Conservation (phyloP, 2,888 invertebrate genomes). For the Andricus quercusramuli region DNA sequence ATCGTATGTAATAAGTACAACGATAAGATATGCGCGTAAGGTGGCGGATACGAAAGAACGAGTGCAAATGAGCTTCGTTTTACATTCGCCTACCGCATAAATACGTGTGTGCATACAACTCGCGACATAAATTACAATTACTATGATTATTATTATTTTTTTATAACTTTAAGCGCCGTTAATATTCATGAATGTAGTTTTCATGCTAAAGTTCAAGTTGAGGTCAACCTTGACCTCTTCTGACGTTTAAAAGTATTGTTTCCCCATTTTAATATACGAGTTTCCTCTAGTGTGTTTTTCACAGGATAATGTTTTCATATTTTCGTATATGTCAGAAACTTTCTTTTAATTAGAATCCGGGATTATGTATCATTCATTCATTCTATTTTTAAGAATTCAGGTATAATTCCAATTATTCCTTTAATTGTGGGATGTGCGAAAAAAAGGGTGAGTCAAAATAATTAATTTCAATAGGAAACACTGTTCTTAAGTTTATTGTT, state of each 20-base stretch:
- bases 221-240: conserved; percentile 3
- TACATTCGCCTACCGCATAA: conserved; percentile 16
- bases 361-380: background rate
- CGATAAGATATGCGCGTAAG: conserved; percentile 62
- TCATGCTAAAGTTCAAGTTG: conserved; percentile 23
- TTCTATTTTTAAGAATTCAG: background rate
- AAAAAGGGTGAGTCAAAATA: background rate
- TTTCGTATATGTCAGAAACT: background rate
- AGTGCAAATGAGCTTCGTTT: conserved; percentile 62
- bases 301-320: background rate
- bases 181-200: conserved; percentile 34
- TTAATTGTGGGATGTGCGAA: background rate
- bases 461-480: background rate
- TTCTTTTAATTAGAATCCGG: background rate
- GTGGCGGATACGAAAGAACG: conserved; percentile 52
- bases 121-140: conserved; percentile 26
- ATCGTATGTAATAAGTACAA: conserved; percentile 69
- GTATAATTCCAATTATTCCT: background rate
- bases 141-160: conserved; percentile 31
- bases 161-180: conserved; percentile 21
- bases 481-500: background rate
- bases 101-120: conserved; percentile 25
- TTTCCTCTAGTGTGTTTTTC: background rate
- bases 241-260: background rate
- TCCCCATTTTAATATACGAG: too few relatives aligned